These are phyloP conservation scores for Nasonia giraulti DNA, from an alignment of 1,140 invertebrate species.

Conservation along the genomic window DNA sequence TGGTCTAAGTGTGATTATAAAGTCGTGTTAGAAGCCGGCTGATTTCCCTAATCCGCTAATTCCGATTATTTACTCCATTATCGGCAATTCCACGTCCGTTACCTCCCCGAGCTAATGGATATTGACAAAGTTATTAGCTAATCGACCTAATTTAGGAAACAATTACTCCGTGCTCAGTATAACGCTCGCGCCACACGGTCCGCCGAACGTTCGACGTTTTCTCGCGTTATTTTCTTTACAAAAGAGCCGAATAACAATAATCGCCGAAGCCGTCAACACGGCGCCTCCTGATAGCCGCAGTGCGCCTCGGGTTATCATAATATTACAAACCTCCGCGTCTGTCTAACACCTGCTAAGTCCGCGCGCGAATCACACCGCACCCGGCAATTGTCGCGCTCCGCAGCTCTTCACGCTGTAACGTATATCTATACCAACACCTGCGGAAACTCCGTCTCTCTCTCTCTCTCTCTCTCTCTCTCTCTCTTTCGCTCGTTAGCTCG, in stretches of 20 bases:
- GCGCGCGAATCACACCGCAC: constrained; percentile 65
- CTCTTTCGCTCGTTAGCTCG: constrained; percentile 48
- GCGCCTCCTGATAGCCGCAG: too few relatives aligned
- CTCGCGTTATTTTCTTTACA: too few relatives aligned
- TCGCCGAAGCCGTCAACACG: constrained; percentile 75
- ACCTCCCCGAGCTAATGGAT: not conserved
- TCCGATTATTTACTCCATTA: constrained; percentile 4
- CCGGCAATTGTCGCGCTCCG: constrained; percentile 68
- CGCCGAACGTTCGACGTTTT: too few relatives aligned
- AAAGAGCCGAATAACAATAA: constrained; percentile 64
- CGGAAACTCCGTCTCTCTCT: not conserved
- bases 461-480: constrained; percentile 32
- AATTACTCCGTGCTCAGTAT: not conserved
- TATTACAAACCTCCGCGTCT: constrained; percentile 73
- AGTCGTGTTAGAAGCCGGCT: not conserved
- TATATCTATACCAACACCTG: not conserved
- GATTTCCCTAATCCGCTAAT: not conserved
- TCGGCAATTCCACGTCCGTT: not conserved
- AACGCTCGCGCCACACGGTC: too few relatives aligned
- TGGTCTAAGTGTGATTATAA: too few relatives aligned
- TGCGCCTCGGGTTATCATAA: constrained; percentile 73
- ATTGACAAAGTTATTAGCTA: constrained; percentile 3
- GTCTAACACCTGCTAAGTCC: constrained; percentile 66
- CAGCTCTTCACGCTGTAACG: not conserved
- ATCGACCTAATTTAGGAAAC: not conserved